Evolutionary conservation across 2,888 invertebrate species (phyloP), one percentile per base, ranked within the genome.

Genomic region (Pterobdella sp.): DNA sequence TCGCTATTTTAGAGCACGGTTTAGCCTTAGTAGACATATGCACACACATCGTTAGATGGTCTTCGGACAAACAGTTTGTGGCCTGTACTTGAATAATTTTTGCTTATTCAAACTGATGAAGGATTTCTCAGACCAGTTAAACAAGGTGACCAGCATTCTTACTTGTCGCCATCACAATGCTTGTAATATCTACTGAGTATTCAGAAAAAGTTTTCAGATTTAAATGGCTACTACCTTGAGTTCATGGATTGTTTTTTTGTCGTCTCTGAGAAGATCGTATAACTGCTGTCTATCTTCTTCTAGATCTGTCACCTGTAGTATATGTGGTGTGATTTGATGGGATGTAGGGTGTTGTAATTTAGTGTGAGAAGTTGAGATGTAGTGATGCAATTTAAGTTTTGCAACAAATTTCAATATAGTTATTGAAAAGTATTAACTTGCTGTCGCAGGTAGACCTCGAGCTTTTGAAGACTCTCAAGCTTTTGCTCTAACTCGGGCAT

Each of bases 271-370:
- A 10, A 71, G 63, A 32, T 71, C 71, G 36, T 71, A 71, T 29
- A 71, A 34, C n/a, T 71, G 56, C 63, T 71, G 60, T 36, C 71
- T 56, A 37, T 71, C 71, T 32, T 71, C 71, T 60, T 71, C 71
- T 29, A 71, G 37, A 2, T 71, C 71, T 31, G 60, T 35, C 22
- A 71, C 34, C 65, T 65, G 14, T 10, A 34, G 31, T 7, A 63
- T 29, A n/a, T 7, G 26, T 10, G 31, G 63, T 14, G 7, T 10
- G n/a, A 14, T 14, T 4, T n/a, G n/a, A n/a, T 63, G 10, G 31
- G n/a, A 14, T 14, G 31, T 14, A 63, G 18, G 42, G 10, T 42
- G 18, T 29, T 63, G 63, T 14, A 63, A 7, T 14, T 26, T 14
- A 10, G n/a, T 26, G 63, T 14, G 63, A 26, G 7, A 14, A 63